Evolutionary conservation across 2,797 vertebrate genomes (phyloP).

Genomic region (Tokudaia muenninki): DNA sequence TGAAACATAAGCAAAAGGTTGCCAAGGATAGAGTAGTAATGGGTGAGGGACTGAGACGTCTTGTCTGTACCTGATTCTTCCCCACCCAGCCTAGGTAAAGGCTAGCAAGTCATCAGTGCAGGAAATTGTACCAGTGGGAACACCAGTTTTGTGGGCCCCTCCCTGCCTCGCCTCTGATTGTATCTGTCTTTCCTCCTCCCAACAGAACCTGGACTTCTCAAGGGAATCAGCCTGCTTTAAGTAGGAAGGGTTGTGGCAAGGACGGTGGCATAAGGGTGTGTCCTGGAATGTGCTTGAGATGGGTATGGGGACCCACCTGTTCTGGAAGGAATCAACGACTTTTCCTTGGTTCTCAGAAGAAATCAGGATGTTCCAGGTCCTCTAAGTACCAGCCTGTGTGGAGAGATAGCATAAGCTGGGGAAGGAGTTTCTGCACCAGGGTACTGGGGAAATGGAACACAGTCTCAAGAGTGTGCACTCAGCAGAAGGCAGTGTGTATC

Average conservation of each 20-base stretch:
- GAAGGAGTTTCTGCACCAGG: neutral
- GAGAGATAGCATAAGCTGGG: constrained; percentile 55
- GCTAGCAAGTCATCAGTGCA: constrained; percentile 70
- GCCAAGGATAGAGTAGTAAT: constrained; percentile 17
- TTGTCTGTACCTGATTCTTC: constrained; percentile 78
- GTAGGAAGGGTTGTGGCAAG: constrained; percentile 62
- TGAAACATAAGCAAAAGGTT: constrained; percentile 46
- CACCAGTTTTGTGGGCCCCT: constrained; percentile 76
- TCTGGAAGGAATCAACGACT: constrained; percentile 48
- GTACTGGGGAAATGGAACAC: neutral
- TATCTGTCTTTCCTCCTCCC: constrained; percentile 78
- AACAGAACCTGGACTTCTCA: constrained; percentile 67
- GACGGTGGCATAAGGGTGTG: constrained; percentile 52
- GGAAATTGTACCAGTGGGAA: constrained; percentile 76
- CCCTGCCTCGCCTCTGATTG: constrained; percentile 79
- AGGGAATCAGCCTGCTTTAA: constrained; percentile 31
- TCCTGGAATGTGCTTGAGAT: constrained; percentile 64
- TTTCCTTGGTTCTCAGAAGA: constrained; percentile 61
- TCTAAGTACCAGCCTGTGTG: constrained; percentile 58
- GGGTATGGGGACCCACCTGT: constrained; percentile 51
- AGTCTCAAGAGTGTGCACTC: constrained; percentile 26
- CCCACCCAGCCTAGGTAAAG: constrained; percentile 67
- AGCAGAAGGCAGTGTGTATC: neutral
- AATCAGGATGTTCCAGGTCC: constrained; percentile 46
- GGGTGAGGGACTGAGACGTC: constrained; percentile 30